Evolutionary conservation across 2,888 invertebrate species (phyloP), one percentile per base, ranked within the genome.

Genomic region (Physocephala rufipes): DNA sequence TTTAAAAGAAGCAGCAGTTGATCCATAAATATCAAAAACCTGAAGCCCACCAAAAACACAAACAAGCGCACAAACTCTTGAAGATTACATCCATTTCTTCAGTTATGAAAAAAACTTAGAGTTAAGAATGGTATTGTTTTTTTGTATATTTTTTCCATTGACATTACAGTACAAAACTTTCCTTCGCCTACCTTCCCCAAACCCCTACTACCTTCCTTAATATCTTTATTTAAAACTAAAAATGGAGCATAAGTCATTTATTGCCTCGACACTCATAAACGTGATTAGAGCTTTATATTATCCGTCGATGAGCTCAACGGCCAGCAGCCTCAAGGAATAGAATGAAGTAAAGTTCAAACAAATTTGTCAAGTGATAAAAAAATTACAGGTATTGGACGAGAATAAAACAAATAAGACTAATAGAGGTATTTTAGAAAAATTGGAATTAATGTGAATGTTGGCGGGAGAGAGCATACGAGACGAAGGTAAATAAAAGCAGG

Each of bases 21-120:
- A 59, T 67, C 61, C 67, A 67, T 67, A 67, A 67, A 67, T 67
- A 67, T 59, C 67, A 59, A 59, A 67, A 65, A 67, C 67, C 67
- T 59, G 67, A 67, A 67, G 59, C 45, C 61, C 45, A 36, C 4
- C 28, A 30, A 67, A 67, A 59, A 59, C 59, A 67, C 67, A 59
- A 49, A 59, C 59, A 59, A 49, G 45, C 43, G 55, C 55, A 43
- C 67, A 58, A 65, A 9, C 36, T 30, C 36, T 36, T 9, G 36
- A 36, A 36, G 9, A 7, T 7, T 9, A 36, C 36, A n/a, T 36
- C 36, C 5, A 36, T 7, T 36, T 36, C 9, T 36, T 36, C 4
- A 4, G 4, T 36, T 9, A 9, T 36, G 36, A 9, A 36, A 9
- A 36, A 9, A 36, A 36, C 36, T 36, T n/a, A n/a, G n/a, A 36